A percentile compares a stretch with the other conserved stretches of the same genome.
phyloP scores from a whole-genome alignment of 2,888 invertebrate genomes.

The Euzophera pinguis region DNA sequence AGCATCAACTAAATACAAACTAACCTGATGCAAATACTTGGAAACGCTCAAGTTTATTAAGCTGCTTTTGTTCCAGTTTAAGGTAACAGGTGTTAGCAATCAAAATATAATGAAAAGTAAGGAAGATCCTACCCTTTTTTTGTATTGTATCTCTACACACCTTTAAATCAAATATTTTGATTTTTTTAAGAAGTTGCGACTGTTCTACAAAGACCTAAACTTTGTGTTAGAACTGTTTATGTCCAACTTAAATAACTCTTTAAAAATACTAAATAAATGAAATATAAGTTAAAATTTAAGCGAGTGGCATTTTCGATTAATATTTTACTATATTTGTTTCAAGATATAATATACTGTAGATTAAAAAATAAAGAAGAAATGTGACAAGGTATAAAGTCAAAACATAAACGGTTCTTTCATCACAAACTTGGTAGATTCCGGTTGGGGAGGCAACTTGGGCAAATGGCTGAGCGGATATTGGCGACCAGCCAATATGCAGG shows the following conservation, averaged over 20 bases:
- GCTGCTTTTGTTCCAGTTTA: not conserved
- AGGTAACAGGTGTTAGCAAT: not conserved
- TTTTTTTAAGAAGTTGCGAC: no score
- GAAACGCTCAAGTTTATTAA: not conserved
- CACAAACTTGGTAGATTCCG: slow-evolving; percentile 1
- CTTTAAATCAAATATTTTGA: no score
- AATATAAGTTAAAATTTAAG: no score
- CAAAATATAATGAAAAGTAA: not conserved
- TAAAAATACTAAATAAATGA: no score
- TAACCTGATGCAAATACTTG: not conserved
- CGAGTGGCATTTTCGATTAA: no score
- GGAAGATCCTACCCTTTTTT: not conserved
- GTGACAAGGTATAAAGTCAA: not conserved
- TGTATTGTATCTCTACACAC: not conserved
- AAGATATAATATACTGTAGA: no score
- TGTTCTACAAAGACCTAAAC: no score
- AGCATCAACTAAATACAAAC: not conserved
- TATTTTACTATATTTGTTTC: no score
- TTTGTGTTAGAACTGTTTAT: no score
- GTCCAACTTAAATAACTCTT: no score
- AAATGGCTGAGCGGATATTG: slow-evolving; percentile 39
- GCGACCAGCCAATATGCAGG: slow-evolving; percentile 42
- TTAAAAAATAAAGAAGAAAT: not conserved
- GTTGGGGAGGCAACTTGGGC: slow-evolving; percentile 27
- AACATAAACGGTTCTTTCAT: not conserved